Base-by-base conservation (phyloP, 2,888 invertebrate genomes). In the Ephialtes manifestator region DNA sequence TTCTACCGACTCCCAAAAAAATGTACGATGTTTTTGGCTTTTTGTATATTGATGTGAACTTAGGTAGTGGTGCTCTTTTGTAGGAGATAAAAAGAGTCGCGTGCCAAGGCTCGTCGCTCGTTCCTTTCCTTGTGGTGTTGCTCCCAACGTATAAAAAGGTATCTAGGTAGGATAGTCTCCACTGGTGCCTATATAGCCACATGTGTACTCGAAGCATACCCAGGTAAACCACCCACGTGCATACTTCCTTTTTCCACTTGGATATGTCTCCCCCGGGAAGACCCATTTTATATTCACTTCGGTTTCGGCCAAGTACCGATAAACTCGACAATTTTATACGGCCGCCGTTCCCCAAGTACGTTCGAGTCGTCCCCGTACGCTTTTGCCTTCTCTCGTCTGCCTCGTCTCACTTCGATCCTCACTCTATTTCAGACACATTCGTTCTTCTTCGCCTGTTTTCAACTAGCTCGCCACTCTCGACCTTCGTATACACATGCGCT, bases 201-300 rank as follows among this genome's bases (percentile, higher is more conserved):
- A 24, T 48, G 39, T 75, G 60, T 60, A 58, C 35, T n/a, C 20
- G 18, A 24, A 1, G 39, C 11, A 58, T 55, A 60, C 55, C 24
- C 46, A 68, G 68, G 68, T 68, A 68, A 46, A 46, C 48, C 28
- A 48, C 48, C 78, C 65, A 55, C 65, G 72, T 67, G 75, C 63
- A 79, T 74, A 74, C 84, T 65, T 78, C 75, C 78, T 63, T 78
- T 70, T 48, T 78, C 75, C 78, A 76, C 81, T 76, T 74, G 83
- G 81, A 86, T 83, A 86, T 86, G 78, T 85, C 76, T 84, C 81
- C 77, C 84, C 53, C 24, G 75, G 76, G 88, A 86, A 74, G 86
- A 85, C 81, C 86, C 87, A 88, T 89, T 89, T 89, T 88, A 89
- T 86, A 88, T 89, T 89, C 89, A 89, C 89, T 89, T 88, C 88